Evolutionary conservation across 1,140 invertebrate genomes (phyloP).

Genomic region (Anadara kagoshimensis): DNA sequence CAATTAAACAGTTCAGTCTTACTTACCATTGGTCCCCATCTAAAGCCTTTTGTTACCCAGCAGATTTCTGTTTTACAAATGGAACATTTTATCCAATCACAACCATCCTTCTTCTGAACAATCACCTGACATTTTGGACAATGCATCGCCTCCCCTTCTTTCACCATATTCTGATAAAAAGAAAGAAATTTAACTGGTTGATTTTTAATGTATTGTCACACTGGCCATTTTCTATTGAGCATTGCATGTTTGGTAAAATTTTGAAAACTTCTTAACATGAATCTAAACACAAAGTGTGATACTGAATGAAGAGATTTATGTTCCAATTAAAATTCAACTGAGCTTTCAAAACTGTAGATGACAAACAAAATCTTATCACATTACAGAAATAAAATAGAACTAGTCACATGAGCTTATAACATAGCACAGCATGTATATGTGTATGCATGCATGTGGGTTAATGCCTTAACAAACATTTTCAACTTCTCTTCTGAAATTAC

Average conservation of each 20-base stretch:
- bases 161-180: slow-evolving; percentile 82
- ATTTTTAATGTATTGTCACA: neutral
- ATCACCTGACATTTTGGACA: slow-evolving; percentile 88
- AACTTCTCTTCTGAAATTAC: too few relatives aligned
- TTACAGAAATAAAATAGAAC: too few relatives aligned
- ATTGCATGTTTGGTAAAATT: neutral
- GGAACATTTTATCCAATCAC: slow-evolving; percentile 94
- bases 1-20: neutral
- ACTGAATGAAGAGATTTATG: too few relatives aligned
- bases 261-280: neutral
- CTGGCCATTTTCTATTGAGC: neutral
- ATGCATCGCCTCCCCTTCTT: slow-evolving; percentile 87
- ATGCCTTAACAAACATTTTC: too few relatives aligned
- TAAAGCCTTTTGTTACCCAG: slow-evolving; percentile 91
- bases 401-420: too few relatives aligned
- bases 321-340: too few relatives aligned
- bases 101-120: slow-evolving; percentile 94
- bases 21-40: slow-evolving; percentile 86
- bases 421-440: too few relatives aligned
- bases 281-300: too few relatives aligned
- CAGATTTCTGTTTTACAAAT: slow-evolving; percentile 97
- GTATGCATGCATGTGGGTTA: too few relatives aligned
- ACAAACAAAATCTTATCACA: too few relatives aligned
- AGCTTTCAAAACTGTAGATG: too few relatives aligned
- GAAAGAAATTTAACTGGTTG: too few relatives aligned